These are phyloP conservation scores for Drosophila paucipuncta DNA, from an alignment of 2,888 invertebrate genomes.

Conservation along the genomic window DNA sequence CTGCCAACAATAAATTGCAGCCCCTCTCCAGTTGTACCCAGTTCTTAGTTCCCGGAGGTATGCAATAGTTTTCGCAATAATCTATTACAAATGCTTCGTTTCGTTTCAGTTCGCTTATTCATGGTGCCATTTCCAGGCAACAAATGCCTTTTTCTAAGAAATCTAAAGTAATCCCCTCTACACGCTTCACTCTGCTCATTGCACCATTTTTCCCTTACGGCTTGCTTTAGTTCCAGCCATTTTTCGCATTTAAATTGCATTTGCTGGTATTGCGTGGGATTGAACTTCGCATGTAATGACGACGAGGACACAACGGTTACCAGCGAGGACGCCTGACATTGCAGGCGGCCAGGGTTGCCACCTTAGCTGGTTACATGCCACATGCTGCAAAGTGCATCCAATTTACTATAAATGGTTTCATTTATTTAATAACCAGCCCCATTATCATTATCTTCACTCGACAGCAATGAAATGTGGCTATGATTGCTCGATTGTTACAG, in stretches of 20 bases:
- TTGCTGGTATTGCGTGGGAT: slow-evolving; percentile 67
- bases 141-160: slow-evolving; percentile 58
- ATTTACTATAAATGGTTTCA: slow-evolving; percentile 64
- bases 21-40: slow-evolving; percentile 17
- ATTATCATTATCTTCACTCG: slow-evolving; percentile 47
- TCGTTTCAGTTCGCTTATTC: slow-evolving; percentile 60
- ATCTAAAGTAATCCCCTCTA: slow-evolving; percentile 35
- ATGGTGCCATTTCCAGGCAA: slow-evolving; percentile 67
- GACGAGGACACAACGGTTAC: slow-evolving; percentile 47
- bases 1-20: slow-evolving; percentile 63
- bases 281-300: slow-evolving; percentile 58
- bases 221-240: slow-evolving; percentile 53
- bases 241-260: slow-evolving; percentile 77
- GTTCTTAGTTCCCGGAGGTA: slow-evolving; percentile 53
- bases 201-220: background rate
- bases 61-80: slow-evolving; percentile 72
- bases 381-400: slow-evolving; percentile 49
- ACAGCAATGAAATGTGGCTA: slow-evolving; percentile 40
- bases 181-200: background rate
- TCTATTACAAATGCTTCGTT: slow-evolving; percentile 67
- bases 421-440: slow-evolving; percentile 72
- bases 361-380: slow-evolving; percentile 38
- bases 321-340: slow-evolving; percentile 25
- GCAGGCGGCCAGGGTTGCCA: slow-evolving; percentile 38
- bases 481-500: slow-evolving; percentile 41